Conservation (phyloP, 2,888 invertebrate genomes). For the Nymphalis urticae region DNA sequence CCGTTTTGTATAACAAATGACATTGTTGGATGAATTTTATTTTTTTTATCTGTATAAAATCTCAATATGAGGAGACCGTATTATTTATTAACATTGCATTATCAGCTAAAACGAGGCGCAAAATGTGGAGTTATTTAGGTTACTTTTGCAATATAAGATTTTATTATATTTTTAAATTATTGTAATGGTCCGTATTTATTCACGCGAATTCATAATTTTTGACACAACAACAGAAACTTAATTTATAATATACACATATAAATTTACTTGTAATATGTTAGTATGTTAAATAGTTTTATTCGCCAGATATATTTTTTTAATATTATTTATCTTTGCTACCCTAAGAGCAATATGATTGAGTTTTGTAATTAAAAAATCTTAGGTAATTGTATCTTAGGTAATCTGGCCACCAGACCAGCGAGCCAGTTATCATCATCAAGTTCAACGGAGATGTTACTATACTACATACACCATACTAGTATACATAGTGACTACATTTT, state of each 20-base stretch:
- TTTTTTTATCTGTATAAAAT: slow-evolving; percentile 24
- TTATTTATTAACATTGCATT: slow-evolving; percentile 22
- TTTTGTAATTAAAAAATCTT: no score
- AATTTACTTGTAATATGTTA: no score
- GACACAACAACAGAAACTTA: not conserved
- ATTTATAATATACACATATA: not conserved
- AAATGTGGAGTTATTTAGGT: not conserved
- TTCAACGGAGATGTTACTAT: no score
- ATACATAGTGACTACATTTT: no score
- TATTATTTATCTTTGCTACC: no score
- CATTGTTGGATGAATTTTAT: slow-evolving; percentile 21
- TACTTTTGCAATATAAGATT: slow-evolving; percentile 4
- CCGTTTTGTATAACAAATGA: slow-evolving; percentile 24
- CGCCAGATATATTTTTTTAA: no score
- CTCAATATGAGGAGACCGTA: slow-evolving; percentile 10
- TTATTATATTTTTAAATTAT: not conserved
- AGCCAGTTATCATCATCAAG: no score
- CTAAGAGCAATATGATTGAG: no score
- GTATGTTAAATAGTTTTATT: no score
- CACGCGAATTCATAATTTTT: not conserved
- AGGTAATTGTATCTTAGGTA: no score
- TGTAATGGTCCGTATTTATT: not conserved
- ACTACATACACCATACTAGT: no score
- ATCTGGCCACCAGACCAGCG: no score
- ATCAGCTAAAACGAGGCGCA: slow-evolving; percentile 4